These are phyloP conservation scores for Mobula hypostoma DNA, from an alignment of 2,113 vertebrate genomes.

Conservation along the genomic window DNA sequence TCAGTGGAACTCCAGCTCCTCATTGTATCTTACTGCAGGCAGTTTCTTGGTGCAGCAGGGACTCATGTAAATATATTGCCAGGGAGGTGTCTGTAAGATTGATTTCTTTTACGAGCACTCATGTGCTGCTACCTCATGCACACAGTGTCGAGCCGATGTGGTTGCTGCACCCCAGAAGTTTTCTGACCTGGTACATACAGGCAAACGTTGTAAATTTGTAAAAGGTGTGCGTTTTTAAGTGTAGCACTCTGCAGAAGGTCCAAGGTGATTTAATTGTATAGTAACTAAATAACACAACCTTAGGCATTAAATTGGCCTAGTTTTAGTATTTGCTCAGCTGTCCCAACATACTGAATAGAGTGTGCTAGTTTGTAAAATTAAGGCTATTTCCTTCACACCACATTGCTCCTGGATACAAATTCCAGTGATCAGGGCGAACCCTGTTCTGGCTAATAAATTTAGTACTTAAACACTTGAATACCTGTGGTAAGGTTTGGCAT, in stretches of 20 bases:
- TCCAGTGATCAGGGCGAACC: background rate
- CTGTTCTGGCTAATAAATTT: background rate
- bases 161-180: too few relatives aligned
- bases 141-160: background rate
- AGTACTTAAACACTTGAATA: background rate
- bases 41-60: too few relatives aligned
- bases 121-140: background rate
- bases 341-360: background rate
- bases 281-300: background rate
- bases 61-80: too few relatives aligned
- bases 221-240: background rate
- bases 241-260: background rate
- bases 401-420: background rate
- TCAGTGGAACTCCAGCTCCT: background rate
- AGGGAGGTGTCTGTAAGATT: background rate
- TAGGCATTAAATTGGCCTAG: background rate
- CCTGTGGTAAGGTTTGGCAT: background rate
- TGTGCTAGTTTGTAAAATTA: background rate
- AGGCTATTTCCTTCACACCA: background rate
- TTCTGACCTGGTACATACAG: background rate
- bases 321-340: constrained; percentile 21
- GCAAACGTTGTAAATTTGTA: background rate
- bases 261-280: background rate
- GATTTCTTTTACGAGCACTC: background rate
- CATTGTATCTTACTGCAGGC: too few relatives aligned